Evolutionary conservation across 2,888 invertebrate genomes (phyloP), one percentile per base, ranked within the genome.

Genomic region (Amblyjoppa proteus): DNA sequence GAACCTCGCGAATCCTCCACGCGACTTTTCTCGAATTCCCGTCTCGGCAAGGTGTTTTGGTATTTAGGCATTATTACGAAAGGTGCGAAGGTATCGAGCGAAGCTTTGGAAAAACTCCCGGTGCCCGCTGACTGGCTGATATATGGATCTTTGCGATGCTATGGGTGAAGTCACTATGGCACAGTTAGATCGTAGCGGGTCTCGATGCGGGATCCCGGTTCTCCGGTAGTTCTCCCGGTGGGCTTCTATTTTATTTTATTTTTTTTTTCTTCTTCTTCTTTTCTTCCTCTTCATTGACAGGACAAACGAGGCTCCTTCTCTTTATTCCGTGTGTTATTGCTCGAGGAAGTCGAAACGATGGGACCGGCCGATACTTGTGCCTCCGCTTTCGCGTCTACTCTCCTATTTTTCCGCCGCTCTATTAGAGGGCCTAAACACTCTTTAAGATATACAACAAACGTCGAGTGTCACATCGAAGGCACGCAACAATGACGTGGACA

Each of bases 81-180:
- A 81, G 80, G 81, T 81, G 83, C 79, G 38, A 85, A 78, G 78
- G 53, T 73, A 83, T 83, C 78, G 77, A 73, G 56, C 11, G 71
- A 82, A 80, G 58, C 74, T 71, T 64, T 83, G 88, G 87, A 89
- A 89, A 89, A 89, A 90, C 92, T 88, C 93, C 93, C 89, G 91
- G 89, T 78, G 93, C 89, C 91, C 90, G 92, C 89, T 92, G 92
- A 93, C 92, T 92, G 87, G 82, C 91, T 92, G 92, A 93, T 91
- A 89, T 92, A 93, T 93, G 90, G 90, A 90, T 90, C 88, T 87
- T 84, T 81, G 76, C 88, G 66, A 61, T 51, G 79, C 31, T 68
- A 53, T 41, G 58, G 34, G 38, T 75, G 74, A 78, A 82, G 71
- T 16, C 41, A 25, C 66, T 66, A 61, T 66, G 66, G 79, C 79